A percentile compares a stretch with the other conserved stretches of the same genome.
Conservation (phyloP, 2,113 vertebrate genomes). For the Acrocephalus arundinaceus region DNA sequence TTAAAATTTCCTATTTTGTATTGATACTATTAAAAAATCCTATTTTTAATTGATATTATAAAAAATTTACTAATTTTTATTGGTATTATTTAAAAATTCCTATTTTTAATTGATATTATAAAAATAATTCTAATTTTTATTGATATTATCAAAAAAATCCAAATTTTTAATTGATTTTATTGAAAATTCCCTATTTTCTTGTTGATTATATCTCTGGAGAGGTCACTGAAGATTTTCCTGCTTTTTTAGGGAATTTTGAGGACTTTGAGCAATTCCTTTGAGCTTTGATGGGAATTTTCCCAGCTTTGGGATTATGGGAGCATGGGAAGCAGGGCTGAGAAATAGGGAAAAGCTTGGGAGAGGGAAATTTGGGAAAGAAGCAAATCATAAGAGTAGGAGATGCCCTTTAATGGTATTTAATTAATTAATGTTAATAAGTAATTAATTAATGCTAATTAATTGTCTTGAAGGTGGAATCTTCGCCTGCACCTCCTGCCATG, state of each 20-base stretch:
- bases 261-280: fast-evolving
- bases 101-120: no score
- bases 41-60: no score
- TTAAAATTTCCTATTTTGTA: no score
- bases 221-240: neutral
- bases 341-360: neutral
- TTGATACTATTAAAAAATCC: no score
- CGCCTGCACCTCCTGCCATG: fast-evolving
- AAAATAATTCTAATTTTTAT: neutral
- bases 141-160: neutral
- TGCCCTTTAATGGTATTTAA: no score
- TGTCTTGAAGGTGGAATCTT: neutral
- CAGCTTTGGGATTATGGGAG: no score
- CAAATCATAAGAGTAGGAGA: neutral
- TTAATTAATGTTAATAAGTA: neutral
- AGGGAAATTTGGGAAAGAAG: neutral
- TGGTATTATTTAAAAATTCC: no score
- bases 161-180: neutral
- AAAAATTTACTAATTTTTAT: no score
- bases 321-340: neutral
- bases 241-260: neutral
- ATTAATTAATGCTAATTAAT: neutral
- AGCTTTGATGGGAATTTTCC: neutral
- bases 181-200: neutral
- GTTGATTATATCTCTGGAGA: neutral